phyloP scores from a whole-genome alignment of 2,888 invertebrate genomes.

The Cheilosia soror region DNA sequence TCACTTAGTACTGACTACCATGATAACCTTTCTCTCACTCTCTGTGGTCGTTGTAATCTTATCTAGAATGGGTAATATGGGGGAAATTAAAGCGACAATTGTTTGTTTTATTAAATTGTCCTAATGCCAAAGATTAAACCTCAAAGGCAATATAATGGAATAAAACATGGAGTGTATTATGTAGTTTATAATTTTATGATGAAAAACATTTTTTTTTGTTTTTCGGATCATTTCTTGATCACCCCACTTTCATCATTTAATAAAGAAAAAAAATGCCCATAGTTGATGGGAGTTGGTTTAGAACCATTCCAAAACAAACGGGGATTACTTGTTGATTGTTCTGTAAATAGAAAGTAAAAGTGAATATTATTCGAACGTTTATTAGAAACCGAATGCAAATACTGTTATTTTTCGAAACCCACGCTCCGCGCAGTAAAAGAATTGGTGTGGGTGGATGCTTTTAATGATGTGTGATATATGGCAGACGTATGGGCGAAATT shows the following conservation, averaged over 20 bases:
- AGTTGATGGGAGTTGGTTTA: neutral
- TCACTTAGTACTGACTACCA: constrained; percentile 44
- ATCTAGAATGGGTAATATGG: constrained; percentile 32
- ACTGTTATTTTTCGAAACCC: neutral
- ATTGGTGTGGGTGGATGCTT: constrained; percentile 17
- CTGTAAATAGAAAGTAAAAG: constrained; percentile 28
- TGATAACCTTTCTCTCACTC: constrained; percentile 45
- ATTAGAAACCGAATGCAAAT: neutral
- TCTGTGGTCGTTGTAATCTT: constrained; percentile 46
- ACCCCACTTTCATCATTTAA: constrained; percentile 17
- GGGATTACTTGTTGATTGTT: constrained; percentile 8
- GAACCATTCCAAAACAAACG: constrained; percentile 5
- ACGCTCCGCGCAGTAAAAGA: neutral
- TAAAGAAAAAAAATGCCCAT: neutral
- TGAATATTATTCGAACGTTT: neutral
- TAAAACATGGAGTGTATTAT: neutral
- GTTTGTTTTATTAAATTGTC: constrained; percentile 24
- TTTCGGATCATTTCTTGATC: constrained; percentile 3
- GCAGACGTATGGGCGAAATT: neutral
- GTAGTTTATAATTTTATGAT: no score
- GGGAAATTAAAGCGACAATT: constrained; percentile 24
- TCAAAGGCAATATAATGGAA: neutral
- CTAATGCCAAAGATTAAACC: constrained; percentile 9
- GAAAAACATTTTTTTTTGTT: neutral
- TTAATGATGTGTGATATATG: constrained; percentile 3